Conservation (phyloP, 1,140 invertebrate species). For the Cherax destructor region DNA sequence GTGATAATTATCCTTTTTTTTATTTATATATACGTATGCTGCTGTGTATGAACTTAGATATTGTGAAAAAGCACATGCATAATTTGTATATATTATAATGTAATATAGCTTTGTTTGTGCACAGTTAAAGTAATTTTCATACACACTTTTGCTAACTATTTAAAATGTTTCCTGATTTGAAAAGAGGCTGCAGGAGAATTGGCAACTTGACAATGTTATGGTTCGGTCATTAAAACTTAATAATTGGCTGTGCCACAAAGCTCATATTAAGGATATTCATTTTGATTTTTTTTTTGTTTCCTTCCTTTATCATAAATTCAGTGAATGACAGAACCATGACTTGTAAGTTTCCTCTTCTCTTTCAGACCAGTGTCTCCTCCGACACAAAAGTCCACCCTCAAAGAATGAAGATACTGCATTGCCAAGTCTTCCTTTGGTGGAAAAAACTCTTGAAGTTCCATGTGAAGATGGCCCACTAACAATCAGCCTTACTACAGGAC, state of each 20-base stretch:
- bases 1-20: too few relatives aligned
- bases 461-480: slow-evolving; percentile 57
- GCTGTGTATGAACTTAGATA: too few relatives aligned
- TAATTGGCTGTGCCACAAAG: not conserved
- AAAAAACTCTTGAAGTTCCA: slow-evolving; percentile 44
- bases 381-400: slow-evolving; percentile 20
- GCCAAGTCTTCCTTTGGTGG: slow-evolving; percentile 17
- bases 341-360: slow-evolving; percentile 46
- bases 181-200: not conserved
- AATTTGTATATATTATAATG: too few relatives aligned
- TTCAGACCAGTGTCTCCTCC: slow-evolving; percentile 5
- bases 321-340: slow-evolving; percentile 28
- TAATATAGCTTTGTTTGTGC: not conserved
- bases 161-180: not conserved
- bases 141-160: not conserved
- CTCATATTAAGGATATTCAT: not conserved
- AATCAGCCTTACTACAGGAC: slow-evolving; percentile 52
- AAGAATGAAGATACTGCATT: slow-evolving; percentile 21
- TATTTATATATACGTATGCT: too few relatives aligned
- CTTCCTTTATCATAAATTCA: not conserved
- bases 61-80: too few relatives aligned
- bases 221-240: slow-evolving; percentile 19
- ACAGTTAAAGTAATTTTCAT: not conserved
- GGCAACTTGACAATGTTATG: slow-evolving; percentile 41
- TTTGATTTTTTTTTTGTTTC: not conserved